Conservation (phyloP, 2,797 vertebrate species). For the Poecilia wingei region DNA sequence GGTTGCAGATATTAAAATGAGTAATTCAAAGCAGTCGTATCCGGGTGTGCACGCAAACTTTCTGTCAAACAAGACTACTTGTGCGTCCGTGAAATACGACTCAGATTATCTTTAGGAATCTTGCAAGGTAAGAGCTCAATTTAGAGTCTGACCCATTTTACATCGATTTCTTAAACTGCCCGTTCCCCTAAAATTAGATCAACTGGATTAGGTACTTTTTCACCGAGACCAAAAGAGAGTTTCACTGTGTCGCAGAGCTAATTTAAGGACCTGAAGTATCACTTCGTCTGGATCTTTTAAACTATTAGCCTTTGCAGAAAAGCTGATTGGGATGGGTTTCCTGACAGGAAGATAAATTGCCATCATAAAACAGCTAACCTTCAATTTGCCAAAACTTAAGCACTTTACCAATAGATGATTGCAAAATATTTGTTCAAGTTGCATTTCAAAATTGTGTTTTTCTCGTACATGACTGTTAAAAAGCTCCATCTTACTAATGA, state of each 20-base stretch:
- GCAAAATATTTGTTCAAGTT: neutral
- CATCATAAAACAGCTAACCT: neutral
- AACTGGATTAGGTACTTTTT: conserved; percentile 36
- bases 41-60: conserved; percentile 27
- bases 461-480: neutral
- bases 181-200: conserved; percentile 16
- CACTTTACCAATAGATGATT: neutral
- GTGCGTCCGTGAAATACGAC: conserved; percentile 10
- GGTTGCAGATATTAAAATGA: conserved; percentile 19
- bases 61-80: neutral
- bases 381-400: neutral
- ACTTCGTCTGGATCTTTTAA: conserved; percentile 10
- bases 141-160: conserved; percentile 24
- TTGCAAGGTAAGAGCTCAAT: neutral
- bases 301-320: conserved; percentile 1
- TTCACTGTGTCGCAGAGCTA: conserved; percentile 6
- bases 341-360: neutral
- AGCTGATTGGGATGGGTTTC: neutral
- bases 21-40: conserved; percentile 29
- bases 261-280: neutral
- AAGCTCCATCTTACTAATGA: neutral
- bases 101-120: neutral
- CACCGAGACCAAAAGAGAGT: conserved; percentile 11
- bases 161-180: conserved; percentile 37
- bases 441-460: neutral